phyloP scores from a whole-genome alignment of 2,888 invertebrate genomes.

The Scaptomyza parva region DNA sequence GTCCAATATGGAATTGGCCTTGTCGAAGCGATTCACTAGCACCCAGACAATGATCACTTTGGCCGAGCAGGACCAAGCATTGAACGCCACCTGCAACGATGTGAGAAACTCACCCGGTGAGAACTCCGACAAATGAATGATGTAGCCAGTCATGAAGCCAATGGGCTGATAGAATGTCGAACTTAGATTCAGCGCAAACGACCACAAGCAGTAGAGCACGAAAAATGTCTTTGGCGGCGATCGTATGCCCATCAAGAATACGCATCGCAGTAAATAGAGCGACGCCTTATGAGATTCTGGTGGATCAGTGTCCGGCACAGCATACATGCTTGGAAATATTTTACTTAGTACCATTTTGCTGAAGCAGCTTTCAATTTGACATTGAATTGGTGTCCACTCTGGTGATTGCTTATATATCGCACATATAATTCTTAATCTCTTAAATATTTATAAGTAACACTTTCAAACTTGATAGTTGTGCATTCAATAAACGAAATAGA shows the following conservation, averaged over 20 bases:
- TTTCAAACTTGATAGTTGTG: slow-evolving; percentile 9
- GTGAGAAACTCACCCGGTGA: slow-evolving; percentile 71
- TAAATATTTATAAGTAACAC: slow-evolving; percentile 39
- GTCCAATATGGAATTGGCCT: slow-evolving; percentile 61
- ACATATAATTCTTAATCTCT: slow-evolving; percentile 26
- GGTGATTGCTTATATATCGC: slow-evolving; percentile 21
- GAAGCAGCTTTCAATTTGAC: background rate
- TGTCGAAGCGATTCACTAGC: slow-evolving; percentile 57
- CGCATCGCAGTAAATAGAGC: slow-evolving; percentile 53
- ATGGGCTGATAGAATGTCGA: slow-evolving; percentile 67
- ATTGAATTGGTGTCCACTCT: background rate
- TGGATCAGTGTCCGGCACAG: slow-evolving; percentile 32
- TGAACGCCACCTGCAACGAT: slow-evolving; percentile 73
- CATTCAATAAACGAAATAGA: slow-evolving; percentile 25
- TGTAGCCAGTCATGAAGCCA: slow-evolving; percentile 57
- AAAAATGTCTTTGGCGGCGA: slow-evolving; percentile 51
- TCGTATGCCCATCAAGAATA: slow-evolving; percentile 63
- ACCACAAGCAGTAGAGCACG: slow-evolving; percentile 57
- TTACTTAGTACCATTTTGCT: slow-evolving; percentile 48
- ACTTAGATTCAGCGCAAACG: slow-evolving; percentile 56
- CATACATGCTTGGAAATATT: slow-evolving; percentile 56
- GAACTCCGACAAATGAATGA: slow-evolving; percentile 59
- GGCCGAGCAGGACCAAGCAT: slow-evolving; percentile 65
- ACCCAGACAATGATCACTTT: slow-evolving; percentile 71
- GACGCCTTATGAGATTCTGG: slow-evolving; percentile 52